Base-by-base conservation (phyloP, 2,888 invertebrate genomes). In the Rhingia rostrata region DNA sequence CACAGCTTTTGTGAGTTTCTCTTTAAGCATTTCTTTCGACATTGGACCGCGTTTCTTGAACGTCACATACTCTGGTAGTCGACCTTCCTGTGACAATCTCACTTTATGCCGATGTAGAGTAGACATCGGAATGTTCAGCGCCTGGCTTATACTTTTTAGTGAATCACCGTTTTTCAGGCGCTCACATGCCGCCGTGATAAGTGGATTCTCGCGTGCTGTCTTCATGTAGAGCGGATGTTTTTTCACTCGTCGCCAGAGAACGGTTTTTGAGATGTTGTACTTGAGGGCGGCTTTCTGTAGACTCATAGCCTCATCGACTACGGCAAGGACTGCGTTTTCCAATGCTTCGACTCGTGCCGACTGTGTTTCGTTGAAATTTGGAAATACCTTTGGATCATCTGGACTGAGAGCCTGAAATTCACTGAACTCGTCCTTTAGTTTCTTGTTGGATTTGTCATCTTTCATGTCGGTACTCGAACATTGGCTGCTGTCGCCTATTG, bases 91-190 rank as follows among this genome's bases (percentile, higher is more conserved):
- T 0, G 90, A 89, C 0, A 92, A 86, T 3, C 91, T 89, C 0
- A 91, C 90, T 77, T 92, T 92, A 60, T 92, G 91, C 0, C 91
- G 87, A 81, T 92, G 91, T 14, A 92, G 80, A 4, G 91, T 92
- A 0, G 91, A 91, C 89, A 92, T 91, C n/a, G 91, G 91, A 84
- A 92, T 92, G n/a, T 90, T 88, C 9, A 91, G 86, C 49, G 90
- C 90, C 64, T 90, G 89, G 45, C 91, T 91, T 32, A 91, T 90
- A 82, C 88, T 91, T 78, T 91, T 92, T 0, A 92, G 77, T 0
- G 91, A 90, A 67, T 92, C 90, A 0, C 91, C 91, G 4, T 83
- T 89, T 67, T 90, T 90, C 0, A 92, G 79, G 9, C 90, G 89
- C 51, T 90, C 90, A 53, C 90, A 90, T 0, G 91, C 91, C 14